Evolutionary conservation across 2,888 invertebrate genomes (phyloP).

Genomic region (Plebejus anna): DNA sequence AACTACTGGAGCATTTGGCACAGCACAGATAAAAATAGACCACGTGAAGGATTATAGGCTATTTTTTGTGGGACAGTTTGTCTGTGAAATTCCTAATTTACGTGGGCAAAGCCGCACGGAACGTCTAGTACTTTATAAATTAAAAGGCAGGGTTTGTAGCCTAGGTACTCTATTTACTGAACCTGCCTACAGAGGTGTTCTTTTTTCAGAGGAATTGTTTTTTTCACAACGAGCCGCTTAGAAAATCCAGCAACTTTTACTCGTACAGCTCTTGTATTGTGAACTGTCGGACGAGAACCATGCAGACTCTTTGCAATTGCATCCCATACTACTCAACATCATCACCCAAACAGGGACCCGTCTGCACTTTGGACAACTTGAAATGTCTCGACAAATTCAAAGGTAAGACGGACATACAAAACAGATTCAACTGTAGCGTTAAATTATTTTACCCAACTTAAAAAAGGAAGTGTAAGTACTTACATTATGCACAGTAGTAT

Average conservation of each 20-base stretch:
- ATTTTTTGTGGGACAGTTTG: no score
- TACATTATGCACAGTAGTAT: no score
- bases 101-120: no score
- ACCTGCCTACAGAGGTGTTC: background rate
- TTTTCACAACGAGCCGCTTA: slow-evolving; percentile 68
- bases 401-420: slow-evolving; percentile 51
- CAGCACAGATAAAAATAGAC: no score
- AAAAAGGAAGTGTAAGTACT: no score
- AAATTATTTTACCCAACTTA: no score
- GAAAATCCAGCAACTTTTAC: slow-evolving; percentile 61
- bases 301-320: slow-evolving; percentile 79
- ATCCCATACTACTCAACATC: slow-evolving; percentile 78
- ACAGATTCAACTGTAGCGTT: no score
- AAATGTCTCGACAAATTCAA: slow-evolving; percentile 72
- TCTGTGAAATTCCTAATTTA: no score
- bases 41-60: no score
- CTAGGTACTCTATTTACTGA: background rate
- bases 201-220: slow-evolving; percentile 75
- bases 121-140: no score
- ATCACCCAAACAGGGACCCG: slow-evolving; percentile 37
- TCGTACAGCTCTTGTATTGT: slow-evolving; percentile 82
- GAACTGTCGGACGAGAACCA: slow-evolving; percentile 75
- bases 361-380: slow-evolving; percentile 57
- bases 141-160: no score
- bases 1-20: no score